Evolutionary conservation across 2,113 vertebrate genomes (phyloP).

Genomic region (Zingel zingel): DNA sequence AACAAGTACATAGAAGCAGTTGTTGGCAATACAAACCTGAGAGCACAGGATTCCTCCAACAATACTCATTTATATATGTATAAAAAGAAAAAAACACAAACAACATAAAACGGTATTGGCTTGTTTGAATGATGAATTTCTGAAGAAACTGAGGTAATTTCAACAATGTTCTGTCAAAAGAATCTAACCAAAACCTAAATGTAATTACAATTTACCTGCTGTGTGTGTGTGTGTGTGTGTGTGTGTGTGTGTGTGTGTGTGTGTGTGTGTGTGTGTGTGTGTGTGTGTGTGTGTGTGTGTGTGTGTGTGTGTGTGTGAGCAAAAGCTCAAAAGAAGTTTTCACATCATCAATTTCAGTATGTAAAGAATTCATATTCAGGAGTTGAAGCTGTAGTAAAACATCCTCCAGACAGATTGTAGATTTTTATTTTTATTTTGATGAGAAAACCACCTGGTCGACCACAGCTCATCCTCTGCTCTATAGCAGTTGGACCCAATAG

Average conservation of each 20-base stretch:
- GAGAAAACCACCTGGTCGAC: slow-evolving; percentile 47
- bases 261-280: neutral
- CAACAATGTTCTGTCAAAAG: neutral
- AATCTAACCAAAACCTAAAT: neutral
- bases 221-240: neutral
- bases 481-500: slow-evolving; percentile 58
- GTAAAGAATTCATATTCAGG: slow-evolving; percentile 59
- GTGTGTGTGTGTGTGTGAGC: neutral
- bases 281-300: neutral
- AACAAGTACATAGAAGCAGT: neutral
- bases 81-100: neutral
- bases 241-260: neutral
- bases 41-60: neutral
- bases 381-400: slow-evolving; percentile 22
- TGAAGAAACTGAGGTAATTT: neutral
- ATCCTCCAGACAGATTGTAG: neutral
- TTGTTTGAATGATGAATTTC: neutral
- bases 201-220: neutral
- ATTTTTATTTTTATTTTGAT: slow-evolving; percentile 72
- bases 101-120: too few relatives aligned
- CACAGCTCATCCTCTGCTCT: neutral
- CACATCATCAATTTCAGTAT: slow-evolving; percentile 22
- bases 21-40: neutral
- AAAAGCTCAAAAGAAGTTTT: neutral
- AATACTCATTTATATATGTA: neutral